Conservation (phyloP, 2,113 vertebrate species). For the Caranx ignobilis region DNA sequence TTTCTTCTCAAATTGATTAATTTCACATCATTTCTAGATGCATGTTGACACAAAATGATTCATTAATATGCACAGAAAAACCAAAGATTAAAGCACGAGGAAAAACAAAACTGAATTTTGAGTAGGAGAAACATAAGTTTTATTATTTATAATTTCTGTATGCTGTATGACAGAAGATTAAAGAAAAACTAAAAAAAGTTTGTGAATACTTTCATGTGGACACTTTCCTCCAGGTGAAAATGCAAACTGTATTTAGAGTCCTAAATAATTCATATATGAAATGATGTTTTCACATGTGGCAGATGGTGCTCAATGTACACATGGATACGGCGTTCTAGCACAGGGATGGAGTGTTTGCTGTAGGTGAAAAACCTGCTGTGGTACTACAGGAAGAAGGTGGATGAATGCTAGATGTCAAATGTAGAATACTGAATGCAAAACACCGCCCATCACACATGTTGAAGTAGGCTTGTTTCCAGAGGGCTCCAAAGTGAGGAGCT, state of each 20-base stretch:
- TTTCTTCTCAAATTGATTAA: neutral
- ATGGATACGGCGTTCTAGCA: neutral
- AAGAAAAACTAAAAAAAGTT: neutral
- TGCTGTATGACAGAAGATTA: neutral
- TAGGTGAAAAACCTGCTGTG: neutral
- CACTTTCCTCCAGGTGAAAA: too few species aligned
- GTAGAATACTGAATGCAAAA: neutral
- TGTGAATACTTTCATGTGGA: neutral
- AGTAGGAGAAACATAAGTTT: neutral
- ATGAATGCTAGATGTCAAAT: neutral
- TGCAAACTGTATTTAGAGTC: neutral
- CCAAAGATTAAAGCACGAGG: neutral
- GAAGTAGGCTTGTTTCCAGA: neutral
- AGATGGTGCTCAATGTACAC: neutral
- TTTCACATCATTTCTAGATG: conserved; percentile 1
- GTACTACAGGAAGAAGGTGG: neutral
- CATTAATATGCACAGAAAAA: neutral
- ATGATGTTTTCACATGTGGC: neutral
- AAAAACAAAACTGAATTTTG: neutral
- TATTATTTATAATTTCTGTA: neutral
- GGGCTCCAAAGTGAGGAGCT: neutral
- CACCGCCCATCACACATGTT: neutral
- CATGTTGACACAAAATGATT: neutral
- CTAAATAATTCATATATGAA: neutral
- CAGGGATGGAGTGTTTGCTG: neutral